Conservation (phyloP, 2,797 vertebrate genomes). For the Carapus acus region DNA sequence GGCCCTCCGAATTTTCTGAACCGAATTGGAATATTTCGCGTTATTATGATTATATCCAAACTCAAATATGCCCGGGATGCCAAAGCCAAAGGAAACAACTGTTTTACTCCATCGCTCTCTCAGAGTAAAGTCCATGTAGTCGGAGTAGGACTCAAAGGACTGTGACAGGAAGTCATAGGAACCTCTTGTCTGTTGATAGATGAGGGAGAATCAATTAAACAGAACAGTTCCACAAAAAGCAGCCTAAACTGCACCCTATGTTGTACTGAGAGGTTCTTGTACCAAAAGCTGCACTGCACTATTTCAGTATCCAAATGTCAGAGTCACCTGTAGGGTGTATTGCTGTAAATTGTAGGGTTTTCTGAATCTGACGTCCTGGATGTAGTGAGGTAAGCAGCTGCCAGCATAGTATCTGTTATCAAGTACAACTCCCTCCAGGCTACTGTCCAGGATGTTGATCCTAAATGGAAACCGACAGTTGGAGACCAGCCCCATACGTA, state of each 20-base stretch:
- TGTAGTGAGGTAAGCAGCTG: conserved; percentile 81
- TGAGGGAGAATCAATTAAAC: conserved; percentile 1
- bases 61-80: conserved; percentile 52
- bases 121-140: conserved; percentile 66
- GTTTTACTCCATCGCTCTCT: conserved; percentile 30
- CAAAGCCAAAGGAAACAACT: conserved; percentile 65
- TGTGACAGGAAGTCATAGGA: conserved; percentile 77
- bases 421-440: conserved; percentile 82
- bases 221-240: too few relatives aligned
- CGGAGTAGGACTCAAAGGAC: conserved; percentile 76
- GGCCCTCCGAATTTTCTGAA: conserved; percentile 70
- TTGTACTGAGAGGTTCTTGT: too few relatives aligned
- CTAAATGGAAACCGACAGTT: conserved; percentile 56
- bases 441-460: conserved; percentile 83
- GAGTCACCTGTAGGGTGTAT: conserved; percentile 51
- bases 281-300: not conserved
- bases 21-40: conserved; percentile 66
- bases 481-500: conserved; percentile 3
- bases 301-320: not conserved
- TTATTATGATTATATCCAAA: conserved; percentile 65
- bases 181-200: conserved; percentile 79
- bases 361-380: conserved; percentile 79
- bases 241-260: not conserved
- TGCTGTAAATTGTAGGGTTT: conserved; percentile 82
- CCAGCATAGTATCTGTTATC: conserved; percentile 90